Base-by-base conservation (phyloP, 2,113 vertebrate species). In the Castor canadensis region DNA sequence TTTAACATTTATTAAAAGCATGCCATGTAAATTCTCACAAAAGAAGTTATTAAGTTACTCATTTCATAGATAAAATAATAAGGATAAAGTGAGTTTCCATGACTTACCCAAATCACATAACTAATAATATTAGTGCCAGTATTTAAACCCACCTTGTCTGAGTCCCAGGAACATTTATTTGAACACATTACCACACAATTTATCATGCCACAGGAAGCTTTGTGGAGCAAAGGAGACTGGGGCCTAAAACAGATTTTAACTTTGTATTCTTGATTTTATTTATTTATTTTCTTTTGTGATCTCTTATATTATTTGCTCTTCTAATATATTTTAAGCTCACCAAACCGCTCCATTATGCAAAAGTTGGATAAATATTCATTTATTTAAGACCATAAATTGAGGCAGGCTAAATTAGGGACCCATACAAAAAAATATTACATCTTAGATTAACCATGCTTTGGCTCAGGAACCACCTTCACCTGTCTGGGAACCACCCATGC, bases 211-310 rank as follows among this genome's bases (percentile, higher is more conserved):
- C 28, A 67, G 9, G 17, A 89, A 89, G 35, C 22, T 58, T 60
- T 26, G 49, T 38, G 19, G 93, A 89, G 10, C 45, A 89, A 22
- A 91, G 4, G 43, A 87, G 0, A 47, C 47, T 82, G 13, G 49
- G 93, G 60, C 6, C 52, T 69, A 76, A 79, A 83, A 73, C 1
- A 45, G 9, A 87, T 38, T 90, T 82, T 58, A 72, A 83, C 12
- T 73, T 47, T 87, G 47, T 72, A 35, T 26, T 62, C 12, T 62
- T 20, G 52, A 38, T 67, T 85, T 6, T 43, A 16, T 17, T 92
- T 62, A 56, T 60, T 56, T 95, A 13, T 76, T 95, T 91, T 80
- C 6, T 71, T 96, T 38, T 67, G 12, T 73, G 30, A 62, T 87
- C 43, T 77, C 62, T 30, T 72, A 26, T 28, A 28, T 66, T 80